phyloP scores from a whole-genome alignment of 2,113 vertebrate genomes.

The Leucopternis melanops region DNA sequence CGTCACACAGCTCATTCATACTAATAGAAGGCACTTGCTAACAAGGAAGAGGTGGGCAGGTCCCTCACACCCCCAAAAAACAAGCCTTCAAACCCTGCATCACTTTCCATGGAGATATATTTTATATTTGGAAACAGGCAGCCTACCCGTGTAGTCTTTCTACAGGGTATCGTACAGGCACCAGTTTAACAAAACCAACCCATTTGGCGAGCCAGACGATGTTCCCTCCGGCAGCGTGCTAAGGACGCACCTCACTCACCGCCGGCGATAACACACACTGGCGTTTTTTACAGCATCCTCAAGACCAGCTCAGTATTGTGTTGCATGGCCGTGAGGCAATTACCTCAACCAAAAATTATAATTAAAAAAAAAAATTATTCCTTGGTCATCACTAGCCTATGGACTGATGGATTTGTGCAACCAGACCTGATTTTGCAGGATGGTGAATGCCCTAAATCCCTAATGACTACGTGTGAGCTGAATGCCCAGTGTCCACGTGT shows the following conservation, averaged over 20 bases:
- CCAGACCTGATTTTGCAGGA: neutral
- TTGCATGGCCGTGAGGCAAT: neutral
- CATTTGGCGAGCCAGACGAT: neutral
- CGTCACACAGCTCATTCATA: fast-evolving
- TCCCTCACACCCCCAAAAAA: neutral
- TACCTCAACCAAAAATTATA: neutral
- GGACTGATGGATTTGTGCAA: neutral
- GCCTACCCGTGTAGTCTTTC: neutral
- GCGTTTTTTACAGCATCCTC: neutral
- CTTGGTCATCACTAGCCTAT: no score
- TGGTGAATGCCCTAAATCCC: neutral
- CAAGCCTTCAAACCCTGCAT: neutral
- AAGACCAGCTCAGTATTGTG: neutral
- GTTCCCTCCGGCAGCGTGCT: no score
- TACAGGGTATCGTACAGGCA: neutral
- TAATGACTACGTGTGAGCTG: fast-evolving
- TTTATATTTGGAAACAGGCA: neutral
- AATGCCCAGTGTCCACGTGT: fast-evolving
- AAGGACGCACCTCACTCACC: neutral
- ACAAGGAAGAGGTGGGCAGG: neutral
- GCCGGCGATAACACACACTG: neutral
- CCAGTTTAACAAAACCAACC: neutral
- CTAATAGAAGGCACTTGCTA: neutral
- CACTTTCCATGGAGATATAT: fast-evolving
- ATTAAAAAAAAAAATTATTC: neutral